Evolutionary conservation across 1,140 invertebrate genomes (phyloP), one percentile per base, ranked within the genome.

Genomic region (Lucilia cuprina): DNA sequence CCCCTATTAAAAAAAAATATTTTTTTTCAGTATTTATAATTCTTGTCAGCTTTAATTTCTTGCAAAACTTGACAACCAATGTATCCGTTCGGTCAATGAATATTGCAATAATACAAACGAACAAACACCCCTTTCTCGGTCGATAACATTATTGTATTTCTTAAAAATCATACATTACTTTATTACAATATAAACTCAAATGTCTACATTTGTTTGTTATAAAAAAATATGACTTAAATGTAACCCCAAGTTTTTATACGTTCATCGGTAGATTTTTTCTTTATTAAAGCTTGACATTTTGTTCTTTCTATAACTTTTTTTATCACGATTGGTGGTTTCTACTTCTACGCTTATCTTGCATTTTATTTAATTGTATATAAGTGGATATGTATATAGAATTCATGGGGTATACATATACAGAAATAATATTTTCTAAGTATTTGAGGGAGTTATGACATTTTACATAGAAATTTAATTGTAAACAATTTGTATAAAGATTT

Each of bases 401-500:
- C 50, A 55, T 55, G 7, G 50, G 17, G 50, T 55, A 55, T 10
- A 41, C 7, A 41, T 8, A 8, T 41, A 41, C n/a, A n/a, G n/a
- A 30, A 30, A 30, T 30, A 5, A 2, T 60, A 60, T 12, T 60
- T 60, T 14, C 13, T 14, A 12, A 12, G 13, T 60, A 8, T 3
- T 14, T 70, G 21, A 5, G 19, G 65, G 65, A 21, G 21, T 70
- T 70, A 70, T 70, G 65, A 70, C 65, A 70, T 70, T 9, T 70
- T 70, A 5, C 5, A 70, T 21, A 70, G 7, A n/a, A 19, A 70
- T 21, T 70, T 70, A 70, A 70, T 70, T 70, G 65, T 70, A 70
- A 70, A n/a, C 65, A 70, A 70, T 70, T 70, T 70, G 25, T 70
- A 70, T 70, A 21, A 70, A 21, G 17, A 70, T 70, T 70, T 60